Evolutionary conservation across 2,888 invertebrate genomes (phyloP).

Genomic region (Cephus spinipes): DNA sequence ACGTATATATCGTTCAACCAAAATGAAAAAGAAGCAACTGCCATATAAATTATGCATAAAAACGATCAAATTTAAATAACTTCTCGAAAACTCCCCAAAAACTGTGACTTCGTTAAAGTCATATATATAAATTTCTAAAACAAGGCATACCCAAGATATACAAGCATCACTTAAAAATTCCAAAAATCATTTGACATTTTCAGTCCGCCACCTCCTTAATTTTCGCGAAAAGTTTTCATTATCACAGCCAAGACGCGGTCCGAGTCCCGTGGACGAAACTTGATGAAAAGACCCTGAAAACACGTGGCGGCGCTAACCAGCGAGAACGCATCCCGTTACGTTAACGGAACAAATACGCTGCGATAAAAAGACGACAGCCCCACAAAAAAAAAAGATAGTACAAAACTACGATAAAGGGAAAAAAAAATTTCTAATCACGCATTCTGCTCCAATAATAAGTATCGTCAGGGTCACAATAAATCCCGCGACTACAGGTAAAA

Average conservation of each 20-base stretch:
- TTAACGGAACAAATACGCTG: background rate
- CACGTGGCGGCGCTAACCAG: background rate
- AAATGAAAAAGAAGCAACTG: too few species aligned
- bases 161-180: conserved; percentile 14
- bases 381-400: too few species aligned
- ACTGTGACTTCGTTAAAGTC: background rate
- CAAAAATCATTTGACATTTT: conserved; percentile 27
- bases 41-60: background rate
- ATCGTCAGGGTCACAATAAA: background rate
- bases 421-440: background rate
- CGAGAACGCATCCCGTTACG: too few species aligned
- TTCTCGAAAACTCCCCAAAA: background rate
- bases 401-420: background rate
- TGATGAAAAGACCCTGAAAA: background rate
- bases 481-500: background rate
- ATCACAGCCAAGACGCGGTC: background rate
- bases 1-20: too few species aligned
- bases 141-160: background rate
- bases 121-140: conserved; percentile 6
- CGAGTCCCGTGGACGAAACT: background rate
- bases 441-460: background rate
- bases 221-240: background rate
- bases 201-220: background rate
- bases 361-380: background rate
- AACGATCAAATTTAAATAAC: background rate